These are phyloP conservation scores for Cacatua alba DNA, from an alignment of 2,113 vertebrate genomes.

Conservation along the genomic window DNA sequence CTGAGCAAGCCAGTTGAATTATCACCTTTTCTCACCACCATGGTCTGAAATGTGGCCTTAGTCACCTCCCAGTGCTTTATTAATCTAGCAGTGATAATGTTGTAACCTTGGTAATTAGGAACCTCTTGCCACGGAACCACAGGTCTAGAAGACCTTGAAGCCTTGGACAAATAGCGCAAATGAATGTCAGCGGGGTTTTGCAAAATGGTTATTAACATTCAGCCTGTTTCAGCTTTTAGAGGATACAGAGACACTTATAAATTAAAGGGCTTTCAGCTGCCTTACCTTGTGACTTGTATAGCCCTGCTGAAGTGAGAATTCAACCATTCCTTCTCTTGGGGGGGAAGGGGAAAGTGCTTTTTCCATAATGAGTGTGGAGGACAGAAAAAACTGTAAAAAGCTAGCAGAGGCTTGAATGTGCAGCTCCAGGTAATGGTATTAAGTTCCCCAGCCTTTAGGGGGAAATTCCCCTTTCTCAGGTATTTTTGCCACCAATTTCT, in stretches of 20 bases:
- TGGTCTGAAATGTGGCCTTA: background rate
- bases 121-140: background rate
- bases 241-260: background rate
- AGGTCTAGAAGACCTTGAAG: background rate
- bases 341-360: background rate
- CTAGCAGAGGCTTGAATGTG: background rate
- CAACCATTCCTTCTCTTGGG: background rate
- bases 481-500: background rate
- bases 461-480: background rate
- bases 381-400: background rate
- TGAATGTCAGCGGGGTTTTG: background rate
- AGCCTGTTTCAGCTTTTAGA: background rate
- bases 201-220: background rate
- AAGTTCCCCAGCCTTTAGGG: background rate
- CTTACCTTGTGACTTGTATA: background rate
- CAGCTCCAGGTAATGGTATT: background rate
- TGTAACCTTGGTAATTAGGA: background rate
- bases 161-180: background rate
- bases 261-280: background rate
- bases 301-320: background rate
- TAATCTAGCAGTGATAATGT: background rate
- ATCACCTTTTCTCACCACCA: background rate
- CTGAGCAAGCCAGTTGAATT: background rate
- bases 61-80: background rate
- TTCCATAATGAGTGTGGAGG: background rate